These are phyloP conservation scores for Anomalospiza imberbis DNA, from an alignment of 2,797 vertebrate genomes.

Conservation along the genomic window DNA sequence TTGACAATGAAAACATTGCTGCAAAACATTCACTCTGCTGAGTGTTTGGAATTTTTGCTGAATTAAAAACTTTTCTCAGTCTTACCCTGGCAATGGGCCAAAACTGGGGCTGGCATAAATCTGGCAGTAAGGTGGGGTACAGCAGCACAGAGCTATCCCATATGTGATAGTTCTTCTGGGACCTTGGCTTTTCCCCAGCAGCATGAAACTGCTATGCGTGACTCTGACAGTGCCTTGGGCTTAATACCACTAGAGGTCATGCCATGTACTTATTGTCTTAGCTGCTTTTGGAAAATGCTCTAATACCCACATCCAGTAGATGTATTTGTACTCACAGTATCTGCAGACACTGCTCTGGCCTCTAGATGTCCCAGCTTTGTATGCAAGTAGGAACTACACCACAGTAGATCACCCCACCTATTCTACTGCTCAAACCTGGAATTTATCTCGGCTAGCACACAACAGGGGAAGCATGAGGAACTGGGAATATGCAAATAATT, in stretches of 20 bases:
- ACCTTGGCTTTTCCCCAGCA: not conserved
- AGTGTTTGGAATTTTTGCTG: not conserved
- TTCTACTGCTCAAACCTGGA: not conserved
- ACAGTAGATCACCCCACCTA: not conserved
- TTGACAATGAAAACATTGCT: not conserved
- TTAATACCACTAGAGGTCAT: conserved; percentile 62
- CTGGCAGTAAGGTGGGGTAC: not conserved
- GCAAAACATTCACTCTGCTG: not conserved
- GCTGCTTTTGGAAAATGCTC: conserved; percentile 13
- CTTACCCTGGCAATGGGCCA: not conserved
- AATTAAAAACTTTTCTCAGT: not conserved
- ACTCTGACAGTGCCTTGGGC: not conserved
- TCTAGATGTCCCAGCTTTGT: not conserved
- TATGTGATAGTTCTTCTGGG: not conserved
- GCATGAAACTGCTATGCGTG: not conserved
- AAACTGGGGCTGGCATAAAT: not conserved
- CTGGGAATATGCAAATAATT: not conserved
- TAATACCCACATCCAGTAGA: not conserved
- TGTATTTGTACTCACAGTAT: not conserved
- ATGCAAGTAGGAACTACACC: fast-evolving
- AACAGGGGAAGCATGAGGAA: not conserved
- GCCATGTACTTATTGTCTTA: conserved; percentile 21
- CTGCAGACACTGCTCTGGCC: not conserved
- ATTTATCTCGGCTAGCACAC: not conserved
- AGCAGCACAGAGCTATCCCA: not conserved